Base-by-base conservation (phyloP, 53 echinoderm and acorn worm species). In the Arbacia lixula region DNA sequence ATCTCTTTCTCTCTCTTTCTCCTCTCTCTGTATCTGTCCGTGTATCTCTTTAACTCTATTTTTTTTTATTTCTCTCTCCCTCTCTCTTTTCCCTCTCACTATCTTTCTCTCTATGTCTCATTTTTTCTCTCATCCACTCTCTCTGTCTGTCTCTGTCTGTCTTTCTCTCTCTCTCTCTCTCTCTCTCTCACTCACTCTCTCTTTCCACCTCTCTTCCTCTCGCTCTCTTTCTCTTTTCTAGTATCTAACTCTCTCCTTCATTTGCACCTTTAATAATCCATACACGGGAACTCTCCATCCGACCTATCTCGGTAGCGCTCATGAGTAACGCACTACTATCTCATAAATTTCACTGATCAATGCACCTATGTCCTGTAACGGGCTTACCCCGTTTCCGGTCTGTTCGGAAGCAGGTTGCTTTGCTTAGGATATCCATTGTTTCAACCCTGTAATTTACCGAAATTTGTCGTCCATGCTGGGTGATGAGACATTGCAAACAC, bases 381-480 rank as follows among this genome's bases (percentile, higher is more conserved):
- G n/a, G n/a, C 69, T 43, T 14, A 38, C 17, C 16, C 63, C 69
- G 43, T 24, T 69, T 43, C 43, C 69, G 24, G 40, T 17, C 42
- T 28, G 5, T 43, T 69, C 69, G 69, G 69, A 69, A 69, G 69
- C 43, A 43, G 26, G 40, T 69, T 69, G 46, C 43, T 27, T 69
- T 42, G 40, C 46, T 69, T 43, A n/a, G 46, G 28, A 40, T 69
- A 28, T 69, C 69, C 43, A 69, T 69, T 69, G 69, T 69, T 69
- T 12, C n/a, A n/a, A n/a, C n/a, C n/a, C n/a, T n/a, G n/a, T n/a
- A n/a, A n/a, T n/a, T n/a, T n/a, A n/a, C n/a, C n/a, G n/a, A n/a
- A n/a, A n/a, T n/a, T n/a, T n/a, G n/a, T n/a, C n/a, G n/a, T n/a
- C n/a, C n/a, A n/a, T n/a, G n/a, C n/a, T n/a, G n/a, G n/a, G n/a